These are phyloP conservation scores for Hoplostethus atlanticus DNA, from an alignment of 2,797 vertebrate species.

Conservation along the genomic window DNA sequence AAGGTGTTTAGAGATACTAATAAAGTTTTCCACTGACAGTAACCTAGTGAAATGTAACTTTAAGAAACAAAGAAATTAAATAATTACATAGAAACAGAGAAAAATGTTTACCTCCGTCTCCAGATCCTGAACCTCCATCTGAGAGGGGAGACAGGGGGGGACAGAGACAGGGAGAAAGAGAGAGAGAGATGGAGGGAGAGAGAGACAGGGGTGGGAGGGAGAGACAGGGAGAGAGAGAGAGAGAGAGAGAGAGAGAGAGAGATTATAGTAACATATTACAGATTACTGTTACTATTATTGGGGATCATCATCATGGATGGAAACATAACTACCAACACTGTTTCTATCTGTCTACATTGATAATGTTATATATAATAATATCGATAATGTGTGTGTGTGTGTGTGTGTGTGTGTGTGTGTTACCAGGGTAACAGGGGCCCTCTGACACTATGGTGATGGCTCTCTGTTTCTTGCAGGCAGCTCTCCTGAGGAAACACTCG, in stretches of 20 bases:
- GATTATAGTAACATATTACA: not conserved
- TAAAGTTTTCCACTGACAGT: too few relatives aligned
- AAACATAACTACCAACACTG: too few relatives aligned
- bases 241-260: conserved; percentile 30
- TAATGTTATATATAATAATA: too few relatives aligned
- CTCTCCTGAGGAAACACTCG: conserved; percentile 94
- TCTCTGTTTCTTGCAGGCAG: conserved; percentile 95
- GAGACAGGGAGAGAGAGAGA: conserved; percentile 31
- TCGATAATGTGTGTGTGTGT: not conserved
- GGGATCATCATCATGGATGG: not conserved
- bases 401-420: conserved; percentile 55
- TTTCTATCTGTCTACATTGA: too few relatives aligned
- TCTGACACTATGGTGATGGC: conserved; percentile 88
- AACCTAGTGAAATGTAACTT: too few relatives aligned
- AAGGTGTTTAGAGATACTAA: too few relatives aligned
- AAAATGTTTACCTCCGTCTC: conserved; percentile 88
- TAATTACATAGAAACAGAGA: not conserved
- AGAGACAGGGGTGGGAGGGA: conserved; percentile 28
- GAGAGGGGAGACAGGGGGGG: conserved; percentile 39
- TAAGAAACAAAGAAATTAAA: not conserved
- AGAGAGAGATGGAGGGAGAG: too few relatives aligned
- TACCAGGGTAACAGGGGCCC: conserved; percentile 94
- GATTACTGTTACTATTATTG: too few relatives aligned
- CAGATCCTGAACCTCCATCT: conserved; percentile 95
- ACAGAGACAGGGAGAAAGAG: too few relatives aligned